Conservation (phyloP, 2,888 invertebrate genomes). For the Drosophila pseudotalamancana region DNA sequence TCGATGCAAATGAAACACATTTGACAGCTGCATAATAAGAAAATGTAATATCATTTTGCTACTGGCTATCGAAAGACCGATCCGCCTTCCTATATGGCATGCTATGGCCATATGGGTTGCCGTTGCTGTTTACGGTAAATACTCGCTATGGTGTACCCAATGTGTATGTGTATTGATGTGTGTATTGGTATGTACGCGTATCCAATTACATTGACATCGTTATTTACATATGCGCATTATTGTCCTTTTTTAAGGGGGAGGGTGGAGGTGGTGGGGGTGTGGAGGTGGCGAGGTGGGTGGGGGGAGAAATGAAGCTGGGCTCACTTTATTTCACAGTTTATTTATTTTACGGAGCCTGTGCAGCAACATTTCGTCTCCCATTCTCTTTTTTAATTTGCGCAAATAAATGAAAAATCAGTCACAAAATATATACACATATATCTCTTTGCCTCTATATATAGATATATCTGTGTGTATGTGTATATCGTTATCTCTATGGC, state of each 20-base stretch:
- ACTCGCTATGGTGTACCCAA: constrained; percentile 42
- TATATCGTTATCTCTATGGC: constrained; percentile 29
- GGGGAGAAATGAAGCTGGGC: no score
- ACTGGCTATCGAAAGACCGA: not conserved
- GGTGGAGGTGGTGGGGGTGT: no score
- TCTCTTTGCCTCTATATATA: not conserved
- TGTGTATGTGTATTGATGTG: no score
- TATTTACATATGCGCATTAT: constrained; percentile 74
- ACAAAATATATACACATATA: constrained; percentile 18
- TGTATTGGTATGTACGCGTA: constrained; percentile 38
- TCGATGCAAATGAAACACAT: constrained; percentile 66
- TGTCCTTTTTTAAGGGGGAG: constrained; percentile 59
- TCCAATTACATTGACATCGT: constrained; percentile 81
- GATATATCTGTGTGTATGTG: not conserved
- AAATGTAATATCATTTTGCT: constrained; percentile 65
- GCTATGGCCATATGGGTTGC: not conserved
- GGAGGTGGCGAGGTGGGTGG: no score
- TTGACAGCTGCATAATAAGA: constrained; percentile 72
- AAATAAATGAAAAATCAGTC: constrained; percentile 74
- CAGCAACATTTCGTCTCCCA: constrained; percentile 38
- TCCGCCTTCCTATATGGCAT: not conserved
- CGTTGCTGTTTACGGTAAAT: constrained; percentile 61
- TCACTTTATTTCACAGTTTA: constrained; percentile 68
- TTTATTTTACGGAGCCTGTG: constrained; percentile 54
- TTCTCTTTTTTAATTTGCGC: constrained; percentile 57